phyloP scores from a whole-genome alignment of 2,888 invertebrate species.

The Acleris emargana region DNA sequence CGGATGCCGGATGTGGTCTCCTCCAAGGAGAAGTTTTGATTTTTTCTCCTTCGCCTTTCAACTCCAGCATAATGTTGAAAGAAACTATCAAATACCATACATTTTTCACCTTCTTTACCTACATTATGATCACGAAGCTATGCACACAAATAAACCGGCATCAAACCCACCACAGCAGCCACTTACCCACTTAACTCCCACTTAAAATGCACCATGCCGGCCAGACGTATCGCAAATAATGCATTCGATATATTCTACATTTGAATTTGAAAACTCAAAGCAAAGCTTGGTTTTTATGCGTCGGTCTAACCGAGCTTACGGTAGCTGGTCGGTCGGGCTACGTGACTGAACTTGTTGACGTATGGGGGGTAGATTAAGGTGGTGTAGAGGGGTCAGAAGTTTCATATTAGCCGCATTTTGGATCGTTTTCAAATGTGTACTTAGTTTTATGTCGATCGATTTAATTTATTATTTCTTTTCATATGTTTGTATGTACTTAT shows the following conservation, averaged over 20 bases:
- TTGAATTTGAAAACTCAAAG: slow-evolving; percentile 81
- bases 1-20: too few relatives aligned
- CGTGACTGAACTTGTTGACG: slow-evolving; percentile 73
- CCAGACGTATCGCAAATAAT: slow-evolving; percentile 58
- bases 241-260: slow-evolving; percentile 69
- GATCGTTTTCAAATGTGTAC: too few relatives aligned
- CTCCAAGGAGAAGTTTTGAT: too few relatives aligned
- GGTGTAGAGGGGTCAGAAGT: neutral
- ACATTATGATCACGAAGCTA: neutral
- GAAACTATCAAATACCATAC: too few relatives aligned
- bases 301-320: slow-evolving; percentile 80
- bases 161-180: neutral
- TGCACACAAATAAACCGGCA: neutral
- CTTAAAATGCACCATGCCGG: slow-evolving; percentile 49
- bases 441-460: too few relatives aligned
- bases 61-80: too few relatives aligned
- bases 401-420: slow-evolving; percentile 22
- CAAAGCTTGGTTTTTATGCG: slow-evolving; percentile 80
- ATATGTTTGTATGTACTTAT: too few relatives aligned
- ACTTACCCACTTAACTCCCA: slow-evolving; percentile 22
- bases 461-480: too few relatives aligned
- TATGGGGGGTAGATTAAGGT: slow-evolving; percentile 36
- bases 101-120: too few relatives aligned
- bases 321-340: slow-evolving; percentile 67
- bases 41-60: too few relatives aligned